phyloP scores from a whole-genome alignment of 2,113 vertebrate species.

The Bos indicus region DNA sequence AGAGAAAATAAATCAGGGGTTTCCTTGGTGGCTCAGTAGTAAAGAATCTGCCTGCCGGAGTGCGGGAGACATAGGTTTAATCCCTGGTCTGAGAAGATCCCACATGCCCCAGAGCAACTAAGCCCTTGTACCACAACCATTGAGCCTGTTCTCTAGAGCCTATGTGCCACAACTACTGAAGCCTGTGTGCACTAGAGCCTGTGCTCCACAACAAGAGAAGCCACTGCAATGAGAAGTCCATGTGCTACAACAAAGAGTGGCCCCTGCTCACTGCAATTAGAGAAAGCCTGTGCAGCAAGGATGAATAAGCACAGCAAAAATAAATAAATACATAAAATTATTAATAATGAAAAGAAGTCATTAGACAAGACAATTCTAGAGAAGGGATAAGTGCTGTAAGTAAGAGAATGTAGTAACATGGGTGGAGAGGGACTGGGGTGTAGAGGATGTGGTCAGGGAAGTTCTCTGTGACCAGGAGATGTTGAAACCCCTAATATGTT shows the following conservation, averaged over 20 bases:
- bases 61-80: background rate
- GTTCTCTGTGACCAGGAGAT: background rate
- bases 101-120: background rate
- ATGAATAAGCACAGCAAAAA: background rate
- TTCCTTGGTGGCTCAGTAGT: background rate
- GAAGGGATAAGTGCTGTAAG: background rate
- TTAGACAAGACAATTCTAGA: background rate
- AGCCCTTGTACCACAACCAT: background rate
- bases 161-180: background rate
- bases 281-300: background rate
- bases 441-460: background rate
- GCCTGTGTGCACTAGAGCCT: background rate
- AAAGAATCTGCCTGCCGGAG: background rate
- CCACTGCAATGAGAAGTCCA: background rate
- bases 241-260: background rate
- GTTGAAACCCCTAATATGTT: background rate
- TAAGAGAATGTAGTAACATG: background rate
- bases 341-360: background rate
- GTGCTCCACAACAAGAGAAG: background rate
- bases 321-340: background rate
- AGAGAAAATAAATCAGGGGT: background rate
- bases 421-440: background rate
- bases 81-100: background rate
- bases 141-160: background rate
- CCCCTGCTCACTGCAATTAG: background rate